Percentiles rank a stretch among this genome's conserved stretches.
phyloP scores from a whole-genome alignment of 2,888 invertebrate genomes.

The Melinaea menophilus region DNA sequence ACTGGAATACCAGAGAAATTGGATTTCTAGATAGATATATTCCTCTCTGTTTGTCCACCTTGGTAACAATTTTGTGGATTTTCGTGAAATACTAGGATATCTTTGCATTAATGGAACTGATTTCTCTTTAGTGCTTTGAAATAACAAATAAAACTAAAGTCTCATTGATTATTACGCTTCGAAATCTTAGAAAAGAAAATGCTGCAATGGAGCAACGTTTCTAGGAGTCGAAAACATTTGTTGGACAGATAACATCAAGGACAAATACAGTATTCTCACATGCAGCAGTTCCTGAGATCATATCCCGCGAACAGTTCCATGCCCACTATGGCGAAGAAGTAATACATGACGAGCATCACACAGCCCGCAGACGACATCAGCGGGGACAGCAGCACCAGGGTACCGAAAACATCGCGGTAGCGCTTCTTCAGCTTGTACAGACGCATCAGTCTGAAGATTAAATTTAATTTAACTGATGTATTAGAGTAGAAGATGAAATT shows the following conservation, averaged over 20 bases:
- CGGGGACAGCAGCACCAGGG: conserved; percentile 87
- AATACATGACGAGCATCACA: conserved; percentile 90
- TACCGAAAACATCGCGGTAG: conserved; percentile 90
- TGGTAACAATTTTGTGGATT: no score
- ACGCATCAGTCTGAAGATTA: conserved; percentile 73
- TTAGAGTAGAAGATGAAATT: not conserved
- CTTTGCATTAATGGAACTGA: no score
- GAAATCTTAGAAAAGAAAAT: no score
- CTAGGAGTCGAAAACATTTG: not conserved
- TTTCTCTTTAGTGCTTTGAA: no score
- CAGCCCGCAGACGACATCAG: conserved; percentile 89
- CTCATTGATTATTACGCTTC: no score
- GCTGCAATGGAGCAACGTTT: no score
- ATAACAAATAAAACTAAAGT: no score
- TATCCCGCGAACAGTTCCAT: conserved; percentile 90
- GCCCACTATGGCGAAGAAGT: conserved; percentile 92
- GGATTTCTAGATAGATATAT: conserved; percentile 9
- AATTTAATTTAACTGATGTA: no score
- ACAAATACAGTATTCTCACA: conserved; percentile 74
- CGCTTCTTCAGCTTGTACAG: conserved; percentile 89
- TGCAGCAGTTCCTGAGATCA: conserved; percentile 88
- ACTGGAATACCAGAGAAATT: conserved; percentile 59
- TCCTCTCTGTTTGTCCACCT: no score
- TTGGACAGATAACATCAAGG: not conserved
- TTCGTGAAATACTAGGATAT: no score